A percentile compares a stretch with the other conserved stretches of the same genome.
These are phyloP conservation scores for Drosophila barbarae DNA, from an alignment of 2,888 invertebrate genomes.

Conservation along the genomic window DNA sequence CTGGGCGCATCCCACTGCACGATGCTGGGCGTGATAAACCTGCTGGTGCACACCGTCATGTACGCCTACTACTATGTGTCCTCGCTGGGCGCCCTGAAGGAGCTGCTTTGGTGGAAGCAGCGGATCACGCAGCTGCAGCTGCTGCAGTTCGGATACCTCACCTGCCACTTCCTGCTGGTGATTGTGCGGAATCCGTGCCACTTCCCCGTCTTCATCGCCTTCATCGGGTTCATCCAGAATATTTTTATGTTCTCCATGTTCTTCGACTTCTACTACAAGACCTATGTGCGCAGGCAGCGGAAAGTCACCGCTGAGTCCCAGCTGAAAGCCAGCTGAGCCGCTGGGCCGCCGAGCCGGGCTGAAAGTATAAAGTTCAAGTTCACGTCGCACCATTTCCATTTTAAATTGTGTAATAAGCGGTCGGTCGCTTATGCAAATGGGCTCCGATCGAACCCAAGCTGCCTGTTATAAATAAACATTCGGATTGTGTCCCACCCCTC, in stretches of 20 bases:
- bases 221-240: constrained; percentile 75
- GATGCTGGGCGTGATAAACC: constrained; percentile 86
- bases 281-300: constrained; percentile 63
- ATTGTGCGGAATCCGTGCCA: constrained; percentile 72
- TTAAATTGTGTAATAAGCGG: constrained; percentile 37
- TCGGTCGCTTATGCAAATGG: constrained; percentile 47
- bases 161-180: constrained; percentile 81
- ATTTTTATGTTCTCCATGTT: constrained; percentile 79
- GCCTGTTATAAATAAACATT: constrained; percentile 62
- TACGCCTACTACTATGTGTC: constrained; percentile 90
- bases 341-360: not conserved
- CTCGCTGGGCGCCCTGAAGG: constrained; percentile 85
- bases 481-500: constrained; percentile 8
- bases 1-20: constrained; percentile 86
- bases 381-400: constrained; percentile 39
- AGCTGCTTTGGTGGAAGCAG: constrained; percentile 91
- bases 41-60: constrained; percentile 90
- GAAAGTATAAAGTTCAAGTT: constrained; percentile 36
- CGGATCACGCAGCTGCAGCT: constrained; percentile 92
- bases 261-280: constrained; percentile 77
- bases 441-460: constrained; percentile 27
- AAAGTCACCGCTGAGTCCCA: constrained; percentile 11
- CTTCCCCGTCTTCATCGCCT: constrained; percentile 63
- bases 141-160: constrained; percentile 84
- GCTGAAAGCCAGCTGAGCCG: constrained; percentile 47